A percentile compares a stretch with the other conserved stretches of the same genome.
phyloP scores from a whole-genome alignment of 2,888 invertebrate species.

The Corythucha ciliata region DNA sequence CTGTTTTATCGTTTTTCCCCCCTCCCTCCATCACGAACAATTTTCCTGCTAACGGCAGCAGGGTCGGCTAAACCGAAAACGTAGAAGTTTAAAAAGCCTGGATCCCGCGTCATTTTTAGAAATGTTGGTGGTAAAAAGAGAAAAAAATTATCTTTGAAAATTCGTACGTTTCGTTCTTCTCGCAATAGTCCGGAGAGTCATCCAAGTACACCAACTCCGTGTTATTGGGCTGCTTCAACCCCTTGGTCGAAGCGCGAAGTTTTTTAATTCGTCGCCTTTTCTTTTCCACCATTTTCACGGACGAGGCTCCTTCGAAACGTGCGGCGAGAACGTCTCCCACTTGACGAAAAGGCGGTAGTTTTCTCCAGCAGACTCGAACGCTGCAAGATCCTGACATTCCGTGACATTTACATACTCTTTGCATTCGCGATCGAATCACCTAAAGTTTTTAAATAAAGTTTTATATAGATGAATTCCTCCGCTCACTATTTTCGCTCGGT shows the following conservation, averaged over 20 bases:
- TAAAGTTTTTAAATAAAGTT: conserved; percentile 12
- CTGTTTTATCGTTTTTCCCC: too few relatives aligned
- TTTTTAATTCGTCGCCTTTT: conserved; percentile 55
- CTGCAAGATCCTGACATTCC: conserved; percentile 90
- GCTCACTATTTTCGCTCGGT: not conserved
- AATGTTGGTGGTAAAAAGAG: too few relatives aligned
- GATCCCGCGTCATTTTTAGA: too few relatives aligned
- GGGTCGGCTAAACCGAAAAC: too few relatives aligned
- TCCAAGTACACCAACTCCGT: conserved; percentile 84
- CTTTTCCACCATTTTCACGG: conserved; percentile 63
- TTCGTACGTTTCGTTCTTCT: conserved; percentile 69
- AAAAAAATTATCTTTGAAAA: not conserved
- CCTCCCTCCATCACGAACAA: too few relatives aligned
- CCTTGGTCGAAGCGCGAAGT: conserved; percentile 61
- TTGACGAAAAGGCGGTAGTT: conserved; percentile 62
- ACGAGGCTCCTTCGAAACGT: conserved; percentile 78
- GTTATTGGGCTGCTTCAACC: conserved; percentile 77
- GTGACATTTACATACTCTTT: conserved; percentile 84
- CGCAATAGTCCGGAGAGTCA: conserved; percentile 86
- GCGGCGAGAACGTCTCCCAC: conserved; percentile 70
- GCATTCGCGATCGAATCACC: conserved; percentile 48
- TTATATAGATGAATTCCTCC: not conserved
- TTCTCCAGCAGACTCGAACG: conserved; percentile 81
- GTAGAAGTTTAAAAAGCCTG: too few relatives aligned
- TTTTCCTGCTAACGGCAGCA: too few relatives aligned